These are phyloP conservation scores for Turritopsis rubra DNA, from an alignment of 30 jellyfish, hydroid and myxozoan species.

Conservation along the genomic window DNA sequence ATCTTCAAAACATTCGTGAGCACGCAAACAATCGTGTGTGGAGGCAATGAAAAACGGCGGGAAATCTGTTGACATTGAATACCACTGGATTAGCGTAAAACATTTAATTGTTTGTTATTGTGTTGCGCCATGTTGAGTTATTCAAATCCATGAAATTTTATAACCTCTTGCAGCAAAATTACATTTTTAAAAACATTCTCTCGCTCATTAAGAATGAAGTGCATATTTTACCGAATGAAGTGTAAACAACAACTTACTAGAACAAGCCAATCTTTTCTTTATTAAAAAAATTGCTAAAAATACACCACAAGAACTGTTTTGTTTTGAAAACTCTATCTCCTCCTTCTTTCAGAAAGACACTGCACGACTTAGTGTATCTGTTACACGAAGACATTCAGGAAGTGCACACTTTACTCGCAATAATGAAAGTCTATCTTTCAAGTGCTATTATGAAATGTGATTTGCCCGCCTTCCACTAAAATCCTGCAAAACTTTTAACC, in stretches of 20 bases:
- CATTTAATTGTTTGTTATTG: neutral
- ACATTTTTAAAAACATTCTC: neutral
- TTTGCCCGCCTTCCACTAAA: neutral
- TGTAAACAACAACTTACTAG: too few relatives aligned
- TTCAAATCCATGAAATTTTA: neutral
- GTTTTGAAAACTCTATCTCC: neutral
- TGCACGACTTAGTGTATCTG: neutral
- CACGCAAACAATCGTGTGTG: neutral
- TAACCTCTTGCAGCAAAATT: neutral
- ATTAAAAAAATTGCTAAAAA: too few relatives aligned
- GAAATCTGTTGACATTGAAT: neutral
- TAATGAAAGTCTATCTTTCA: too few relatives aligned
- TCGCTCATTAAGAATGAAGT: too few relatives aligned
- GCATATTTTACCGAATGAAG: too few relatives aligned
- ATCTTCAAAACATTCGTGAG: neutral
- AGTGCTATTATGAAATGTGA: neutral
- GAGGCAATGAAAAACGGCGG: neutral
- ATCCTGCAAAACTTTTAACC: neutral
- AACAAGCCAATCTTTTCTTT: neutral
- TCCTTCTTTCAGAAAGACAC: neutral
- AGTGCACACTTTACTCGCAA: neutral
- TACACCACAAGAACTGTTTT: neutral
- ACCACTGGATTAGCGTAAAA: neutral
- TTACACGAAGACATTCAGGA: neutral
- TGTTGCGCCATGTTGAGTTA: neutral